Evolutionary conservation across 2,888 invertebrate genomes (phyloP).

Genomic region (Philhelius pedissequus): DNA sequence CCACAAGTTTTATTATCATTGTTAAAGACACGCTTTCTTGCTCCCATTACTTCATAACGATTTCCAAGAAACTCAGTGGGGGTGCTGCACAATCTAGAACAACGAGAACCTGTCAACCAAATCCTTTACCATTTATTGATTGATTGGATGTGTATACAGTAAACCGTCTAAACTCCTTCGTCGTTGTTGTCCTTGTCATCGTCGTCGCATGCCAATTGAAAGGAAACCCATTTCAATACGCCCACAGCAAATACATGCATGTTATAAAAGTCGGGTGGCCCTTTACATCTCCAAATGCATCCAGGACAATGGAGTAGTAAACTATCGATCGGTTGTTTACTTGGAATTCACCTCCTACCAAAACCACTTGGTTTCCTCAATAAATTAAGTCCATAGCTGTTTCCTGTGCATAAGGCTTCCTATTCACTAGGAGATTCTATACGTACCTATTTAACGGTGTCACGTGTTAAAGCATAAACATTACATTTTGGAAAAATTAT

Average conservation of each 20-base stretch:
- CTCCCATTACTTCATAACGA: not conserved
- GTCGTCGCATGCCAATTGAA: not conserved
- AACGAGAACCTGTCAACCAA: constrained; percentile 1
- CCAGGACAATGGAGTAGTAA: not conserved
- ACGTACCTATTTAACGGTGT: constrained; percentile 41
- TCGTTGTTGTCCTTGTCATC: too few species aligned
- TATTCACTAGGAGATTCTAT: not conserved
- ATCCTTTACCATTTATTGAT: constrained; percentile 12
- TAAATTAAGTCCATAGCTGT: constrained; percentile 42
- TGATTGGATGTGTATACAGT: constrained; percentile 8
- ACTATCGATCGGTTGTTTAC: constrained; percentile 8
- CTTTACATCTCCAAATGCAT: not conserved
- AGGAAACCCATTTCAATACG: not conserved
- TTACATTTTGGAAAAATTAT: constrained; percentile 42
- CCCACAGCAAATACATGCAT: not conserved
- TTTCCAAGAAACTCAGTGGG: not conserved
- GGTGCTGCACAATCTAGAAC: not conserved
- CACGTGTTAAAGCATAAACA: constrained; percentile 42
- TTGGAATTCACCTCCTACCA: not conserved
- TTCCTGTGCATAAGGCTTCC: constrained; percentile 30
- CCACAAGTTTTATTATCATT: not conserved
- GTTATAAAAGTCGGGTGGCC: not conserved
- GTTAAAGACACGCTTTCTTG: not conserved
- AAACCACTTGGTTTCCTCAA: constrained; percentile 5
- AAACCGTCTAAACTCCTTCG: not conserved